A percentile compares a stretch with the other conserved stretches of the same genome.
Conservation (phyloP, 2,888 invertebrate species). For the Rotaria sp. region DNA sequence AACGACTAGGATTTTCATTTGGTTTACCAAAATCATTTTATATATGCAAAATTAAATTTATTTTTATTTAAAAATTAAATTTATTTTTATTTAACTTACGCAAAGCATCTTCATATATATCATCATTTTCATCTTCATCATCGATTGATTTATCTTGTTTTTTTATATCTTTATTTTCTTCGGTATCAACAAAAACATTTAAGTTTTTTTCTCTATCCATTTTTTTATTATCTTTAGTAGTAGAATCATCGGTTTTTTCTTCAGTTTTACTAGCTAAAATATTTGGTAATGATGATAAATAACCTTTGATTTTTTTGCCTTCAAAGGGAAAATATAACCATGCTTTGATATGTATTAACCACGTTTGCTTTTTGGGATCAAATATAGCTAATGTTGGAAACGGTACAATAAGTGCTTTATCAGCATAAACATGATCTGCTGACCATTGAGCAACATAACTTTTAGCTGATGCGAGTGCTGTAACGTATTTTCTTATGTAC, state of each 20-base stretch:
- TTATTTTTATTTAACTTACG: not conserved
- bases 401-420: conserved; percentile 8
- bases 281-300: not conserved
- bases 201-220: not conserved
- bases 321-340: conserved; percentile 13
- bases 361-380: not conserved
- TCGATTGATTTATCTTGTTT: not conserved
- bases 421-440: not conserved
- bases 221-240: not conserved
- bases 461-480: not conserved
- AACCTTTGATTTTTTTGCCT: not conserved
- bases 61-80: not conserved
- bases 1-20: not conserved
- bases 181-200: too few relatives aligned
- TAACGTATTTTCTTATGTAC: not conserved
- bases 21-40: not conserved
- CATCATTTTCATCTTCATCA: not conserved
- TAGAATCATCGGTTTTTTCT: not conserved
- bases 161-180: not conserved
- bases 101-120: not conserved
- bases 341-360: not conserved
- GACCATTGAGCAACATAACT: not conserved
- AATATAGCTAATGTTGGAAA: conserved; percentile 9
- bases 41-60: not conserved
- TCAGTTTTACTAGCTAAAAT: not conserved